phyloP scores from a whole-genome alignment of 2,797 vertebrate genomes.

The Mormyrus proboscirostris region DNA sequence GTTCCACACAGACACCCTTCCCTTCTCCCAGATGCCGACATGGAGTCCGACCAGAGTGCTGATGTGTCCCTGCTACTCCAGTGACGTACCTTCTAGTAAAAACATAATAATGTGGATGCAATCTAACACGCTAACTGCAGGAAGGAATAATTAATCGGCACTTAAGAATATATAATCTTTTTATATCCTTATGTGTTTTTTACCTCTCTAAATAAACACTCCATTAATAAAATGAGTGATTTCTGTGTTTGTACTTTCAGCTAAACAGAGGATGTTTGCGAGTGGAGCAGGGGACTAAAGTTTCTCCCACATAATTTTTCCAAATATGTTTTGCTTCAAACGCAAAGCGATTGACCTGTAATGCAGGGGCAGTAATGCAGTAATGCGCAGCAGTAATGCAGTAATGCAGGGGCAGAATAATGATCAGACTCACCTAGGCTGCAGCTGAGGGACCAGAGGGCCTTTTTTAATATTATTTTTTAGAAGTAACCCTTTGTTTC shows the following conservation, averaged over 20 bases:
- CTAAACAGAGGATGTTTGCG: background rate
- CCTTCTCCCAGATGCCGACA: background rate
- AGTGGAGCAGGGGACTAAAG: background rate
- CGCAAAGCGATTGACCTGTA: background rate
- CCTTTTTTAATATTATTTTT: background rate
- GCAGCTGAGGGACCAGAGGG: background rate
- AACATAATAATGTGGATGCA: background rate
- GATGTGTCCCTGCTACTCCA: background rate
- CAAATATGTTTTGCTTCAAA: background rate
- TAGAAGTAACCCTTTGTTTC: background rate
- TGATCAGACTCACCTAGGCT: background rate
- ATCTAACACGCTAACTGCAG: background rate
- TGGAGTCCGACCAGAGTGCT: background rate
- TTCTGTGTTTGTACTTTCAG: background rate
- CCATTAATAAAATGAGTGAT: background rate
- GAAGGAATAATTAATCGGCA: background rate
- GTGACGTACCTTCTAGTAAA: background rate
- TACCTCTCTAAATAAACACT: background rate
- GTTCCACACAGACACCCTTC: background rate
- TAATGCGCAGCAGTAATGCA: too few species aligned
- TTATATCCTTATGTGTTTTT: background rate
- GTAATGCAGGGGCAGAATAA: background rate
- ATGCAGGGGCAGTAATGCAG: background rate
- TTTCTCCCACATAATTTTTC: background rate
- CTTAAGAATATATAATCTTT: background rate